phyloP scores from a whole-genome alignment of 2,113 vertebrate genomes.

The Nestor notabilis region DNA sequence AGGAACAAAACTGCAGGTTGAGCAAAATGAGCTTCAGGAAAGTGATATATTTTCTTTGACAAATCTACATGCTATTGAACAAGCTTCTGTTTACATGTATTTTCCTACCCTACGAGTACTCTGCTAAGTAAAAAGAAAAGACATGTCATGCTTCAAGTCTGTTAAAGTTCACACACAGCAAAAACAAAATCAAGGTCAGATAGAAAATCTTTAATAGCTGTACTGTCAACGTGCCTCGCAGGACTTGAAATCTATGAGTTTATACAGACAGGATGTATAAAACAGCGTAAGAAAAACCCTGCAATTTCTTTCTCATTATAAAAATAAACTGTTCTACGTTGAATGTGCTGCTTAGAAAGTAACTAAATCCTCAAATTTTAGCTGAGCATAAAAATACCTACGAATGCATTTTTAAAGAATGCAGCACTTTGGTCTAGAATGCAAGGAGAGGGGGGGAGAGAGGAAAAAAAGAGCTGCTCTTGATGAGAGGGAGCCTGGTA shows the following conservation, averaged over 20 bases:
- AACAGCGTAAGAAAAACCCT: neutral
- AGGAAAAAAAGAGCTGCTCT: neutral
- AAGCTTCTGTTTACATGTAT: slow-evolving; percentile 12
- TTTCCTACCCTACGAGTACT: neutral
- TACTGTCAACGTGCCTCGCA: neutral
- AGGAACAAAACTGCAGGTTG: neutral
- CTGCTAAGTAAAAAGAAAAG: slow-evolving; percentile 46
- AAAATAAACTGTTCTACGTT: neutral
- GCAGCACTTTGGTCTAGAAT: neutral
- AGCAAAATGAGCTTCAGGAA: neutral
- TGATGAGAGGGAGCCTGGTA: slow-evolving; percentile 27
- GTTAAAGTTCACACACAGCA: slow-evolving; percentile 43
- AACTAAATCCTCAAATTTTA: neutral
- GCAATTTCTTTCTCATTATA: neutral
- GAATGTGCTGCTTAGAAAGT: neutral
- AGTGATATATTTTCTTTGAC: neutral
- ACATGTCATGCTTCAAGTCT: slow-evolving; percentile 17
- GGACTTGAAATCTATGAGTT: neutral
- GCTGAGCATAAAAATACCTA: neutral
- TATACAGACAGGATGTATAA: slow-evolving; percentile 15
- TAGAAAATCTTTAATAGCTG: slow-evolving; percentile 42
- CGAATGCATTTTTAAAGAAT: neutral
- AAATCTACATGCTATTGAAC: neutral
- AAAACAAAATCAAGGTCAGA: slow-evolving; percentile 66
- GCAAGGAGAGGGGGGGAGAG: neutral